These are phyloP conservation scores for Polymixis flavicincta DNA, from an alignment of 2,888 invertebrate genomes.

Conservation along the genomic window DNA sequence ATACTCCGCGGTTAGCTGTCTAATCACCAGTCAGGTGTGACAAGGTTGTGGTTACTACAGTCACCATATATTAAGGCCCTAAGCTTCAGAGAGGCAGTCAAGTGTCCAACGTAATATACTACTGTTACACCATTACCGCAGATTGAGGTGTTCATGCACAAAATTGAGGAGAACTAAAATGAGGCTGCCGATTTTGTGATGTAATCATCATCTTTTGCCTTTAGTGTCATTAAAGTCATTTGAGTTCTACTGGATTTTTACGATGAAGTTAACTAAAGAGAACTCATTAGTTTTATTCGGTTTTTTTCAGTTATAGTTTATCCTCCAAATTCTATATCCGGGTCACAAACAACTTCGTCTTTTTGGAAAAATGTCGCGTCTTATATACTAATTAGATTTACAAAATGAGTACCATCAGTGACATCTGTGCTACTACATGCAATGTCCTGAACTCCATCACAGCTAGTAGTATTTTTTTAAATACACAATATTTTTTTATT, in stretches of 20 bases:
- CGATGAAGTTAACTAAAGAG: not conserved
- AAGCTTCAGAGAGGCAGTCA: constrained; percentile 75
- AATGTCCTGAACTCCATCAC: not conserved
- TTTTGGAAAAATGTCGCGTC: not conserved
- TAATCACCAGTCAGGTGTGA: constrained; percentile 74
- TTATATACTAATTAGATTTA: not conserved
- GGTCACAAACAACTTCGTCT: not conserved
- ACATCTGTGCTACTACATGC: not conserved
- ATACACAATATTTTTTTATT: not conserved
- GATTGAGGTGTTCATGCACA: constrained; percentile 54
- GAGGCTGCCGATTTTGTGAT: not conserved
- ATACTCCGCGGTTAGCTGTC: constrained; percentile 74
- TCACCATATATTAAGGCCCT: constrained; percentile 81
- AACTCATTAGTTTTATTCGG: no score
- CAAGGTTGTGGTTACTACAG: constrained; percentile 83
- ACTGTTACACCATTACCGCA: constrained; percentile 63
- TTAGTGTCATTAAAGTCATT: not conserved
- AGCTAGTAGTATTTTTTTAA: not conserved
- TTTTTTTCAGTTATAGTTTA: no score
- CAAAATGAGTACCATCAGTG: not conserved
- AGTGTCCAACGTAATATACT: constrained; percentile 56
- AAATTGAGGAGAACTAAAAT: constrained; percentile 33
- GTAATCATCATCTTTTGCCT: not conserved
- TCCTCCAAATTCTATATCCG: not conserved
- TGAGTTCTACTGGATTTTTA: not conserved